Evolutionary conservation across 2,888 invertebrate genomes (phyloP), one percentile per base, ranked within the genome.

Genomic region (Sthenelais limicola): DNA sequence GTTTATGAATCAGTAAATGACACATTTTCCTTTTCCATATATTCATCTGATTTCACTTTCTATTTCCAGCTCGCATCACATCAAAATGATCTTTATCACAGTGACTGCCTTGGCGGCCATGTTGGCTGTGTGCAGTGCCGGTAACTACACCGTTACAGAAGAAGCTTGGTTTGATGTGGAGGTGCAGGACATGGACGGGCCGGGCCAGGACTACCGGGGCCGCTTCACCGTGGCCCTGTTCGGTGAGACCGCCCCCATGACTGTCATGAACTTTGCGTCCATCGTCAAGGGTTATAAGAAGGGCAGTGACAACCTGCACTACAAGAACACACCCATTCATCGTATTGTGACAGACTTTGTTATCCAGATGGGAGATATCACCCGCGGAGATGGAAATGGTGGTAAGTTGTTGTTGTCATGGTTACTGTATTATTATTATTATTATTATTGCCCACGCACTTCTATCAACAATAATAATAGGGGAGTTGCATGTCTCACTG

Each of bases 301-400:
- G 30, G 82, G 82, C 68, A 74, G 77, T 52, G 52, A 54, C 26
- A 51, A 73, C 28, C 71, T 78, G 24, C 78, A 77, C 24, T 88
- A 84, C 83, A 86, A 85, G 72, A 81, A 82, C 73, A 82, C 82
- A 0, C 76, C 78, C 51, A 78, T 88, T 68, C 88, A 88, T 78
- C 80, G 88, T 54, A 77, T 88, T 28, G 87, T 88, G 9, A 82
- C 81, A 32, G 88, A 88, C 78, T 86, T 87, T 76, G 81, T 88
- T 56, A 77, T 88, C 38, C 88, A 88, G 78, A 86, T 86, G 81
- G 88, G 88, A 62, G 88, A 88, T 76, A 81, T 88, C 74, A 82
- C 86, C 9, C 80, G 78, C 15, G 82, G 82, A 21, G 88, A 88
- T 73, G 88, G 88, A 47, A 83, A 84, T 1, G 87, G 88, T 68